phyloP scores from a whole-genome alignment of 2,888 invertebrate genomes.

The Junonia oenone region DNA sequence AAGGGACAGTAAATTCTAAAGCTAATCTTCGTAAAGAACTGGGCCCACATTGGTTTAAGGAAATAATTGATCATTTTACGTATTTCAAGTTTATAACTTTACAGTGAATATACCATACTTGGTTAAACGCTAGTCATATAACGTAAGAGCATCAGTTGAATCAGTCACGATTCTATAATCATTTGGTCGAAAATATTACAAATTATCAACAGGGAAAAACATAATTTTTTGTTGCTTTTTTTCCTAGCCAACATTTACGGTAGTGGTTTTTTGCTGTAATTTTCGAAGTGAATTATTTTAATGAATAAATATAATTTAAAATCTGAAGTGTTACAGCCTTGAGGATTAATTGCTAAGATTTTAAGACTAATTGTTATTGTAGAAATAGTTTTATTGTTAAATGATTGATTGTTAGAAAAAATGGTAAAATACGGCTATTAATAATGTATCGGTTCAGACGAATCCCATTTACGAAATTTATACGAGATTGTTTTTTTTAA shows the following conservation, averaged over 20 bases:
- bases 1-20: too few relatives aligned
- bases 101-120: constrained; percentile 8
- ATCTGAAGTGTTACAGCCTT: constrained; percentile 17
- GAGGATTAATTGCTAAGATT: constrained; percentile 17
- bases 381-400: background rate
- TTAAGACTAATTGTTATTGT: background rate
- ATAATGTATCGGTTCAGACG: background rate
- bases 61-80: background rate
- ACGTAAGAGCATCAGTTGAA: constrained; percentile 18
- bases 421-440: background rate
- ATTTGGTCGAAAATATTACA: constrained; percentile 38
- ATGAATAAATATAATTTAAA: constrained; percentile 23
- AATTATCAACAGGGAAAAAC: constrained; percentile 28
- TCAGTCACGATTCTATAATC: constrained; percentile 41
- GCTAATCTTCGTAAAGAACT: too few relatives aligned
- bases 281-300: constrained; percentile 28
- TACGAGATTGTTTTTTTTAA: too few relatives aligned
- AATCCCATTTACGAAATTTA: background rate
- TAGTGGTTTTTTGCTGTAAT: constrained; percentile 21
- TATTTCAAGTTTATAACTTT: background rate
- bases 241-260: constrained; percentile 25
- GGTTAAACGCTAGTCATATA: constrained; percentile 14
- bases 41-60: background rate
- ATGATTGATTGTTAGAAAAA: background rate
- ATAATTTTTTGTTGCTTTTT: constrained; percentile 14